Base-by-base conservation (phyloP, 2,113 vertebrate species). In the Xiphorhynchus elegans region DNA sequence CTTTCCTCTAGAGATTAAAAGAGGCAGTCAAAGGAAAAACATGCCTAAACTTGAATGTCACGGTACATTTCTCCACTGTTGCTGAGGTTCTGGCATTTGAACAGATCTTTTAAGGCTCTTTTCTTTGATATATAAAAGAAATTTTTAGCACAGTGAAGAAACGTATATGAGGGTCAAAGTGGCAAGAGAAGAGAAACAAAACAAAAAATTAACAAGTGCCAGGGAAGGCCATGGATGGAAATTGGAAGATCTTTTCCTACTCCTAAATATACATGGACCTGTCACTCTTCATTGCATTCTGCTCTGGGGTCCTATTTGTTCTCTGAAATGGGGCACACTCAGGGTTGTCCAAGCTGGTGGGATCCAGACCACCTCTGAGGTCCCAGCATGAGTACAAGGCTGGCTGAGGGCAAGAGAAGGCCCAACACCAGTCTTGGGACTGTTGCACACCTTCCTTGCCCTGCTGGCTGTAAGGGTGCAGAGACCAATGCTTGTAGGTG, bases 51-150 rank as follows among this genome's bases (percentile, higher is more conserved):
- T 56, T 88, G 95, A 97, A 95, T 94, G 91, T 88, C 93, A 94
- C 2, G 2, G 88, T 93, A 73, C 53, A 47, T 95, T 89, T 95
- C 64, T 76, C 47, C 69, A 78, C 90, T 77, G 18, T 76, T 95
- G 74, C 68, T 83, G 62, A 80, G 63, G 82, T 84, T 93, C 52
- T 95, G 90, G 92, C 84, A 94, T 96, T 94, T 95, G 74, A 84
- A 95, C 44, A 17, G 67, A 69, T 53, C 92, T 85, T 96, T 89
- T 79, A 93, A 93, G 49, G 31, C 29, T 78, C 31, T 78, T 79
- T 77, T 73, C 70, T 90, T 95, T 91, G 73, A 83, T 84, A 66
- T 7, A 78, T 72, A 35, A 93, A 92, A 93, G 47, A 55, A 90
- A 72, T 44, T 37, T 84, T 82, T 70, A 78, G 33, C 67, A 53